Evolutionary conservation across 1,140 invertebrate species (phyloP), one percentile per base, ranked within the genome.

Genomic region (Lepidostoma basale): DNA sequence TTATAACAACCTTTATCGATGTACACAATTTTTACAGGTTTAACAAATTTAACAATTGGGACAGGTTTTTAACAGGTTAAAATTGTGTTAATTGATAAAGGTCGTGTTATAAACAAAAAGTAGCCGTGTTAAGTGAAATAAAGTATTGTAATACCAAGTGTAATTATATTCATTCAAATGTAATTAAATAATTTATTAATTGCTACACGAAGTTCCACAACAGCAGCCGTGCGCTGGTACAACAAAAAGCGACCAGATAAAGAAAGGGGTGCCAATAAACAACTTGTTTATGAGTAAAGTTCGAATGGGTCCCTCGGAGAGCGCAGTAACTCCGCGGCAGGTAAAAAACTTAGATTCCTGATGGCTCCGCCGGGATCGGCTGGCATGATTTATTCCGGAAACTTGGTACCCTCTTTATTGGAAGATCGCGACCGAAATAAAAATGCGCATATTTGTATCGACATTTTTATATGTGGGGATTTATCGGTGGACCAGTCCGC

Each of bases 271-370:
- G 1, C 49, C 49, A 54, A 54, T 54, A 54, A 54, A 54, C 26
- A 54, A 54, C 49, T 54, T 54, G 49, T 54, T 54, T 54, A 54
- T 54, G 23, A 54, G 23, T 14, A 16, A 54, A 54, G 49, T 54
- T 54, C 30, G 25, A 16, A 54, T 54, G 49, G 49, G n/a, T 52
- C 44, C 47, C 25, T 10, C 26, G 47, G 3, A 52, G 25, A 25
- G 12, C 18, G 49, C 26, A 54, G 0, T 54, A 54, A 54, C 49
- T 54, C 49, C 30, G 23, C 23, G 9, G 23, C 25, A 33, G 49
- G 49, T 54, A 54, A 54, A 54, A 54, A 54, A 54, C 49, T 54
- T 54, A 30, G 49, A 54, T 54, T 54, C 30, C 49, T 54, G 49
- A 54, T 28, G 49, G 26, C 49, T 14, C 49, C 49, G 12, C 25